Conservation (phyloP, 2,113 vertebrate genomes). For the Rynchops niger region DNA sequence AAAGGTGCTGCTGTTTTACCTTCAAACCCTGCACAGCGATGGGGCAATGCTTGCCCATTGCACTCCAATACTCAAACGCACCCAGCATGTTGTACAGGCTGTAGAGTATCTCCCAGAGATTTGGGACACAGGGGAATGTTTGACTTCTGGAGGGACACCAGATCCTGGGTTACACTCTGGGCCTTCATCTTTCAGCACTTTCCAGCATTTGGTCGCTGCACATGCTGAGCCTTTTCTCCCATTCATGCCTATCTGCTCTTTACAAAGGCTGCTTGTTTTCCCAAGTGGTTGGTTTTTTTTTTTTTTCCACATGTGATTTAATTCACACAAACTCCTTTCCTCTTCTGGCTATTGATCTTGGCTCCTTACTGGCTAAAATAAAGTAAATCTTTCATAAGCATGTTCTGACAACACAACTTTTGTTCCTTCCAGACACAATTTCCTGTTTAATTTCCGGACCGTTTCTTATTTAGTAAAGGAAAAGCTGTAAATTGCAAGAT, state of each 20-base stretch:
- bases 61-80: background rate
- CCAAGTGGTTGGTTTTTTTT: background rate
- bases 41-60: background rate
- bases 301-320: background rate
- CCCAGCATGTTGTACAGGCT: background rate
- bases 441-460: constrained; percentile 64
- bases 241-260: background rate
- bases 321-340: constrained; percentile 25
- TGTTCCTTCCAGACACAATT: constrained; percentile 64
- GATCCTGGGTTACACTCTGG: background rate
- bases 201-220: background rate
- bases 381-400: constrained; percentile 43
- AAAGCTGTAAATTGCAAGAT: constrained; percentile 56
- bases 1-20: background rate
- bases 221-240: background rate
- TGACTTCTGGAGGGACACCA: background rate
- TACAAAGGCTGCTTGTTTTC: constrained; percentile 37
- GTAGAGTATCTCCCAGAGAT: background rate
- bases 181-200: background rate
- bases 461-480: constrained; percentile 31
- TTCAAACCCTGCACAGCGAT: rapidly evolving
- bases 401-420: constrained; percentile 36
- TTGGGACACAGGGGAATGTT: background rate
- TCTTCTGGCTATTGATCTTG: constrained; percentile 40
- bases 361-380: constrained; percentile 38